Conservation (phyloP, 2,888 invertebrate genomes). For the Spicauda simplicius region DNA sequence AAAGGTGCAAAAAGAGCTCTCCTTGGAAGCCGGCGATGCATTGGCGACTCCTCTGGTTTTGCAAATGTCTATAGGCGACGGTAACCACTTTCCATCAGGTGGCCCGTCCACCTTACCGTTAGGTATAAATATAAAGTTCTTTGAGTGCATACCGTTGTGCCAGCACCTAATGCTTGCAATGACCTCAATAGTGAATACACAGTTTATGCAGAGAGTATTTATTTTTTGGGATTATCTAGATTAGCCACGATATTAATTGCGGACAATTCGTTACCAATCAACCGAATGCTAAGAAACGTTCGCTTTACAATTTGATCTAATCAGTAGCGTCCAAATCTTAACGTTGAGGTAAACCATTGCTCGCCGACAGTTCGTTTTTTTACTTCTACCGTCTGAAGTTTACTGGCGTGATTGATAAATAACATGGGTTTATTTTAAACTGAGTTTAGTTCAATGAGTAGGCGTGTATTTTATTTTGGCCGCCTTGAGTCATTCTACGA, state of each 20-base stretch:
- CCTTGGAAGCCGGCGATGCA: no score
- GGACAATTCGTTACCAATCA: not conserved
- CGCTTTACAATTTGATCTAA: not conserved
- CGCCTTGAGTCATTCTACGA: constrained; percentile 4
- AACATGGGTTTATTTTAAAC: constrained; percentile 15
- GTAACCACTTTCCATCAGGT: no score
- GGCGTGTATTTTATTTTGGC: not conserved
- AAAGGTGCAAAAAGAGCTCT: no score
- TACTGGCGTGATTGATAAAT: constrained; percentile 21
- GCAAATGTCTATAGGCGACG: no score
- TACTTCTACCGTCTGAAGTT: constrained; percentile 7
- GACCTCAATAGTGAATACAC: no score
- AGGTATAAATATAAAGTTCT: no score
- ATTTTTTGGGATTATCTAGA: no score
- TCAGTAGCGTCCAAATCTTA: not conserved
- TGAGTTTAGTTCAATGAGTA: constrained; percentile 4
- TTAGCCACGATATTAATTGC: not conserved
- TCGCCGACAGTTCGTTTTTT: constrained; percentile 8
- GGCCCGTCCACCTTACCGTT: no score
- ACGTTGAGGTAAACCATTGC: constrained; percentile 11
- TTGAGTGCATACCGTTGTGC: no score
- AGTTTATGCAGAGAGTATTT: no score
- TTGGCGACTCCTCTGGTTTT: no score
- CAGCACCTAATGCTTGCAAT: no score
- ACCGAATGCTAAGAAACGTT: not conserved